Evolutionary conservation across 2,113 vertebrate genomes (phyloP).

Genomic region (Megaceryle torquata): DNA sequence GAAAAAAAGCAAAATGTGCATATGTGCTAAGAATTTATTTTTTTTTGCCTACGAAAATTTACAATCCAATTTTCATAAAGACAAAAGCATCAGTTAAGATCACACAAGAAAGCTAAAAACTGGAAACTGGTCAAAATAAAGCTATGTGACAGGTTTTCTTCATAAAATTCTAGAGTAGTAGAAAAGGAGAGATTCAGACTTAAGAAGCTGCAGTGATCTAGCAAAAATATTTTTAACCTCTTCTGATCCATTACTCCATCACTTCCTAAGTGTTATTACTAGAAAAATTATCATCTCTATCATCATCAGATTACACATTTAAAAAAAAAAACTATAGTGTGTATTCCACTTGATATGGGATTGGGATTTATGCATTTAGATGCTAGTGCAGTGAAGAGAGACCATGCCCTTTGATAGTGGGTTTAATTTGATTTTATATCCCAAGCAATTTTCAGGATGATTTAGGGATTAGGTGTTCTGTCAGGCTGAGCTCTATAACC

Average conservation of each 20-base stretch:
- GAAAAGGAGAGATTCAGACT: background rate
- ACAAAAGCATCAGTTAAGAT: background rate
- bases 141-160: background rate
- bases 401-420: background rate
- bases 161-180: background rate
- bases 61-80: background rate
- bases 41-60: background rate
- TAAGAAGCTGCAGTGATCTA: background rate
- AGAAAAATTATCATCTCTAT: background rate
- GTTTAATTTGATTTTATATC: constrained; percentile 30
- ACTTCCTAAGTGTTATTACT: background rate
- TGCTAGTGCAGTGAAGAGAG: background rate
- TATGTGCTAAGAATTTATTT: background rate
- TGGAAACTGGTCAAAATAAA: background rate
- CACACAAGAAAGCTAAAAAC: background rate
- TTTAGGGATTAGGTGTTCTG: background rate
- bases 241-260: background rate
- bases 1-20: background rate
- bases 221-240: background rate
- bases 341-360: background rate
- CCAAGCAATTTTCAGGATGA: background rate
- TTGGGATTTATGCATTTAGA: background rate
- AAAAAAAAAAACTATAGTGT: background rate
- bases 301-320: background rate
- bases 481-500: background rate